Percentiles rank a stretch among this genome's conserved stretches.
These are phyloP conservation scores for Alectura lathami DNA, from an alignment of 2,113 vertebrate species.

Conservation along the genomic window DNA sequence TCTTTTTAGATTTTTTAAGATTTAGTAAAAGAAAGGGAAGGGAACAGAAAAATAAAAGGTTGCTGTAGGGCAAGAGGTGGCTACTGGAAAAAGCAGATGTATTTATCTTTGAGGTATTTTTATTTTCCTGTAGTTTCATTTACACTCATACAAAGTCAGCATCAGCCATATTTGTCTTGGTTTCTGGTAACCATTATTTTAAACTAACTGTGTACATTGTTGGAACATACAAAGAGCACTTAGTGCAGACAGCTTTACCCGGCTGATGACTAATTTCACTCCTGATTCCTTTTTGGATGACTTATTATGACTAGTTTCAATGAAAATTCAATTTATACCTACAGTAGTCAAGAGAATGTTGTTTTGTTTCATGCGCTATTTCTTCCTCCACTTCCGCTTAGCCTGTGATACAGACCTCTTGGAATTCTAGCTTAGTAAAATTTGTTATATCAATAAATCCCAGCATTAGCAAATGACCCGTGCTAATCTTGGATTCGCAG, in stretches of 20 bases:
- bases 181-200: background rate
- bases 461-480: background rate
- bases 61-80: background rate
- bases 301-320: background rate
- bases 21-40: background rate
- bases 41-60: background rate
- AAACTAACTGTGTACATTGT: background rate
- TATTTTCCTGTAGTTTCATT: background rate
- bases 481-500: background rate
- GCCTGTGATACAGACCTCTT: background rate
- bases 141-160: background rate
- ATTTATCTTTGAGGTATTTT: constrained; percentile 10
- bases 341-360: background rate
- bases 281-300: background rate
- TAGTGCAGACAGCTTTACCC: background rate
- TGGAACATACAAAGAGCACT: background rate
- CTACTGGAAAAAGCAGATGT: constrained; percentile 35
- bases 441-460: background rate
- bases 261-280: constrained; percentile 40
- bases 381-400: background rate
- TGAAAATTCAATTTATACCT: background rate
- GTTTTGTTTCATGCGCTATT: background rate
- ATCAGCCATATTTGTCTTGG: background rate
- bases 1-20: constrained; percentile 15
- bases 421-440: background rate